Conservation (phyloP, 2,888 invertebrate species). For the Calameuta pallipes region DNA sequence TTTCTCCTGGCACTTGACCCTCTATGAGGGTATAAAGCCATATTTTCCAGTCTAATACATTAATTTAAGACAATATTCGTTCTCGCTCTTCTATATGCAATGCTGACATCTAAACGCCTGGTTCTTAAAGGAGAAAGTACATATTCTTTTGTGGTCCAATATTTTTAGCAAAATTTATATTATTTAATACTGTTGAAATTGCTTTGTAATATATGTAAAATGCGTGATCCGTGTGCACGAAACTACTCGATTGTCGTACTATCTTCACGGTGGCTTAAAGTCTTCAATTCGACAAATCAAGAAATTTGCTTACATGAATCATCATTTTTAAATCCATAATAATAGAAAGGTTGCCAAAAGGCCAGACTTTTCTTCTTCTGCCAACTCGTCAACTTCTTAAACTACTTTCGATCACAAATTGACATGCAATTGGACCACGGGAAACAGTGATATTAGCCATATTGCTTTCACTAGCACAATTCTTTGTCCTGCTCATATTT, state of each 20-base stretch:
- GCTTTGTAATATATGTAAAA: conserved; percentile 19
- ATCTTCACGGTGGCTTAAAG: neutral
- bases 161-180: conserved; percentile 36
- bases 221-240: neutral
- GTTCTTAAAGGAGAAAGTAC: conserved; percentile 22
- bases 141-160: conserved; percentile 35
- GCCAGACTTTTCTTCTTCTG: neutral
- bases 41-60: too few species aligned
- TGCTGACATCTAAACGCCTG: conserved; percentile 43
- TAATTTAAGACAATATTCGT: conserved; percentile 3
- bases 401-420: neutral
- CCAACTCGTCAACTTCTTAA: neutral
- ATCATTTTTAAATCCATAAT: neutral
- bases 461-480: neutral
- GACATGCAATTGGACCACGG: neutral
- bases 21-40: too few species aligned
- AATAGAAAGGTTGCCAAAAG: neutral
- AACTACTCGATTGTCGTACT: neutral
- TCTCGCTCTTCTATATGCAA: conserved; percentile 8
- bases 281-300: neutral
- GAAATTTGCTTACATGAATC: neutral
- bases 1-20: neutral
- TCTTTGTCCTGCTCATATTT: neutral
- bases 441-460: neutral
- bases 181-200: conserved; percentile 41